Percentiles rank a stretch among this genome's conserved stretches.
These are phyloP conservation scores for Himalopsyche phryganea DNA, from an alignment of 1,140 invertebrate genomes.

Conservation along the genomic window DNA sequence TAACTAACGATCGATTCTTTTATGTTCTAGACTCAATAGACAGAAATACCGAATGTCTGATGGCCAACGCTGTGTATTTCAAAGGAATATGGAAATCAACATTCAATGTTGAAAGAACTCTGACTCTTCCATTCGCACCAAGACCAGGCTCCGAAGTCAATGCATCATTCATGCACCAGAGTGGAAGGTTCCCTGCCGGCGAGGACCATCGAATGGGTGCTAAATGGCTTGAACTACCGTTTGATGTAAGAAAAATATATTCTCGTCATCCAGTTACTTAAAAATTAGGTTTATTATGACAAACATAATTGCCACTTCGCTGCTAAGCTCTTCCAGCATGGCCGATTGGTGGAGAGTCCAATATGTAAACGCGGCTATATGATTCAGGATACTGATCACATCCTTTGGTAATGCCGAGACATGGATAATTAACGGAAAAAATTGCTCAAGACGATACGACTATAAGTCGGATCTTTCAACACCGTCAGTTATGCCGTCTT, in stretches of 20 bases:
- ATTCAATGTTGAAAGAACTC: slow-evolving; percentile 59
- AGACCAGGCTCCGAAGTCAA: slow-evolving; percentile 36
- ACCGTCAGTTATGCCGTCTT: too few species aligned
- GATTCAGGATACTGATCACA: too few species aligned
- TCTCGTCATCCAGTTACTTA: too few species aligned
- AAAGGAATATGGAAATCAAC: slow-evolving; percentile 67
- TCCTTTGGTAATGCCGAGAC: too few species aligned
- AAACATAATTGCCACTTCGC: neutral
- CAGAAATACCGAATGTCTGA: slow-evolving; percentile 54
- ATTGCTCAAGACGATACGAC: too few species aligned
- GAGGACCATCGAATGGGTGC: slow-evolving; percentile 36
- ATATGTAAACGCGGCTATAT: too few species aligned
- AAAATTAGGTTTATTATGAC: neutral
- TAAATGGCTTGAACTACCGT: slow-evolving; percentile 59
- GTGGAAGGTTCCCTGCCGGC: slow-evolving; percentile 37
- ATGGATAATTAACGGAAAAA: too few species aligned
- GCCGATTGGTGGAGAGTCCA: too few species aligned
- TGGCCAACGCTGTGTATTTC: slow-evolving; percentile 75
- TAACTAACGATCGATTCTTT: too few species aligned
- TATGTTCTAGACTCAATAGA: too few species aligned
- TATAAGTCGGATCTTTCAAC: neutral
- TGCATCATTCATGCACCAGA: slow-evolving; percentile 41
- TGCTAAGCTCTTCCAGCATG: too few species aligned
- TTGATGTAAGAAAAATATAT: slow-evolving; percentile 50
- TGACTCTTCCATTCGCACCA: slow-evolving; percentile 51